Base-by-base conservation (phyloP, 1,140 invertebrate genomes). In the Sweltsa coloradensis region DNA sequence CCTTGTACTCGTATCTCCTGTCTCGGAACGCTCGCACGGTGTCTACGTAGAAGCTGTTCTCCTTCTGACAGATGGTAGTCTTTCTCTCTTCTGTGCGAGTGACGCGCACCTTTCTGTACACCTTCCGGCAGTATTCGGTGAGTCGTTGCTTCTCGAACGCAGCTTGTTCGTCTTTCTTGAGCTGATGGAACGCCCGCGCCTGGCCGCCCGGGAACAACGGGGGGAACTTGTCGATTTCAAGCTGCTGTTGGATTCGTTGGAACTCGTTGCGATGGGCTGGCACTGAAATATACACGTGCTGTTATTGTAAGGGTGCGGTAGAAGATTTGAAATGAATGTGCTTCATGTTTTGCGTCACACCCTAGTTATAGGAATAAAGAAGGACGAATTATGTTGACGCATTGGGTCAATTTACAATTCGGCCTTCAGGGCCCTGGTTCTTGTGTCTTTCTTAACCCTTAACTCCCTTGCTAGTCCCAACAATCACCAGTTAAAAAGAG, bases 1-100 rank as follows among this genome's bases (percentile, higher is more conserved):
- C 91, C 69, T 99, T 99, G 63, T 97, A 99, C 59, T 97, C 94
- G 64, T 99, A 99, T 49, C 96, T 72, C 25, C 93, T 73, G 64
- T 97, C 93, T 57, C 93, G 74, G 62, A 99, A 99, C 2, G 92
- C 91, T 53, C 92, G 67, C 0, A 99, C 96, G 9, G 96, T 99
- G 62, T 99, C 94, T 2, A 99, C 94, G 67, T 99, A 99, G 65
- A 99, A 99, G 0, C 92, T 93, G 70, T 99, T 99, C 64, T 99
- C 96, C 60, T 89, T 83, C 60, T 98, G 93, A 59, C 96, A 99
- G 49, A 98, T 82, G 0, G 89, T 96, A 3, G 92, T 91, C 1
- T 73, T 79, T 34, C 79, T 71, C 50, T 90, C 83, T 70, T 98
- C 93, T 37, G 81, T 78, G 52, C 79, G 74, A 0, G 93, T 97